These are phyloP conservation scores for Periplaneta americana DNA, from an alignment of 1,140 invertebrate genomes.

Conservation along the genomic window DNA sequence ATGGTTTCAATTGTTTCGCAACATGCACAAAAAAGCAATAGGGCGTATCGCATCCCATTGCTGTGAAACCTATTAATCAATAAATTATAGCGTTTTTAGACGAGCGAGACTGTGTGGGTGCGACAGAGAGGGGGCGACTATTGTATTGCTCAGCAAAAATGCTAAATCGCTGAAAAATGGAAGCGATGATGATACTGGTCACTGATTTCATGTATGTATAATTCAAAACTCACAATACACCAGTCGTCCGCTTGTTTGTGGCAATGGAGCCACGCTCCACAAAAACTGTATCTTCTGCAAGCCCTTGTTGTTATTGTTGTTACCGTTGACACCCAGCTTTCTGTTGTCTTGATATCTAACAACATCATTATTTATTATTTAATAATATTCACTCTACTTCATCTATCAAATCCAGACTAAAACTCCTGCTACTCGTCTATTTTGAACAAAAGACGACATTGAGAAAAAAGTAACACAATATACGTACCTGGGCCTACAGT, in stretches of 20 bases:
- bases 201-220: background rate
- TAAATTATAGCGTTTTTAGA: conserved; percentile 8
- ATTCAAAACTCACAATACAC: background rate
- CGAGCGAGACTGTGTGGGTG: background rate
- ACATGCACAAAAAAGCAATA: conserved; percentile 8
- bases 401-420: too few species aligned
- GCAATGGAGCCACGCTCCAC: background rate
- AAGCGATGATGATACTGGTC: background rate
- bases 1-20: conserved; percentile 10
- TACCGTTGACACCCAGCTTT: too few species aligned
- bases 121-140: background rate
- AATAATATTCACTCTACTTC: too few species aligned
- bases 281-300: background rate
- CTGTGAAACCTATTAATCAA: background rate
- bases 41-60: background rate
- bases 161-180: background rate
- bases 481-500: too few species aligned
- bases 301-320: background rate
- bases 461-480: too few species aligned
- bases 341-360: too few species aligned
- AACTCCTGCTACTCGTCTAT: too few species aligned
- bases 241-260: background rate
- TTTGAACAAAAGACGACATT: too few species aligned
- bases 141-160: background rate
- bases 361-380: too few species aligned